These are phyloP conservation scores for Pangasius mekongensis DNA, from an alignment of 2,797 vertebrate species.

Conservation along the genomic window DNA sequence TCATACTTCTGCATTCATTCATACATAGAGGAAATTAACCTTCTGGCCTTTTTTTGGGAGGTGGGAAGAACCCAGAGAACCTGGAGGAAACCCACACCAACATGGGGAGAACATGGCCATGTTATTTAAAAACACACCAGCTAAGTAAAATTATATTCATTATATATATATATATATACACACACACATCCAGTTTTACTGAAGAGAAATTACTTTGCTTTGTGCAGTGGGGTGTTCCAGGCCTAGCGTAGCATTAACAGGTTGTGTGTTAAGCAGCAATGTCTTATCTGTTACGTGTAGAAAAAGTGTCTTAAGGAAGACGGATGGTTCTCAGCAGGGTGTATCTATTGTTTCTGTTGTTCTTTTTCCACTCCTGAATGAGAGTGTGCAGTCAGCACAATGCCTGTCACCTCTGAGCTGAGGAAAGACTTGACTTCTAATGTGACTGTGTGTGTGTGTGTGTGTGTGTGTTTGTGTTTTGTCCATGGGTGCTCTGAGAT, in stretches of 20 bases:
- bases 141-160: background rate
- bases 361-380: slow-evolving; percentile 21
- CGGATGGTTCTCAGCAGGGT: slow-evolving; percentile 32
- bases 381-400: slow-evolving; percentile 30
- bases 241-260: background rate
- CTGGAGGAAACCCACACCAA: background rate
- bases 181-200: background rate
- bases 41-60: background rate
- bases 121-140: background rate
- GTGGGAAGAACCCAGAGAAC: background rate
- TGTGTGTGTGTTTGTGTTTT: background rate
- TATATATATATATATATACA: too few relatives aligned
- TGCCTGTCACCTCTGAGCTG: slow-evolving; percentile 35
- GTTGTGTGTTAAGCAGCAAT: slow-evolving; percentile 15
- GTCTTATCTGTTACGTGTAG: slow-evolving; percentile 29
- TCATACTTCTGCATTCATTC: background rate
- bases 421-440: slow-evolving; percentile 35
- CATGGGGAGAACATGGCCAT: background rate
- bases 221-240: slow-evolving; percentile 5
- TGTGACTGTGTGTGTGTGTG: background rate
- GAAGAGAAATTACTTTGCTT: background rate
- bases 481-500: background rate
- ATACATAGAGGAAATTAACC: background rate
- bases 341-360: slow-evolving; percentile 37
- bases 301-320: slow-evolving; percentile 47